A percentile compares a stretch with the other conserved stretches of the same genome.
phyloP scores from a whole-genome alignment of 2,888 invertebrate genomes.

The Megamerina dolium region DNA sequence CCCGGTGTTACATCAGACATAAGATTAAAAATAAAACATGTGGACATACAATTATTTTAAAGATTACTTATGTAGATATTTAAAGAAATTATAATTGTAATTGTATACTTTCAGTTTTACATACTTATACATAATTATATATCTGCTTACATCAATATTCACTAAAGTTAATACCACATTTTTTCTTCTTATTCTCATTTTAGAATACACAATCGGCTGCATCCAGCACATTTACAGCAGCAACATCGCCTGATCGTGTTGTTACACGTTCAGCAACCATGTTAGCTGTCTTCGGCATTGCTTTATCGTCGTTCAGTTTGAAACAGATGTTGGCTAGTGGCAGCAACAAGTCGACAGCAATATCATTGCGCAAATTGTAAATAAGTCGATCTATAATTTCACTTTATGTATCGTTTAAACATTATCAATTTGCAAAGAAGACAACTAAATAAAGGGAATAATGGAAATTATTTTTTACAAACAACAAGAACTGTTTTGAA shows the following conservation, averaged over 20 bases:
- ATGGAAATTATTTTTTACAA: no score
- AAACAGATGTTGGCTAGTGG: slow-evolving; percentile 55
- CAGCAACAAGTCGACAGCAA: slow-evolving; percentile 22
- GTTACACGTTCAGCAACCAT: slow-evolving; percentile 56
- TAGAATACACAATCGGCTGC: slow-evolving; percentile 4
- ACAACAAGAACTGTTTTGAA: neutral
- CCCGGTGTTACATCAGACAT: no score
- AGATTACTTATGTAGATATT: neutral
- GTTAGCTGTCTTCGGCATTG: slow-evolving; percentile 56
- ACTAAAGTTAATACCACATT: neutral
- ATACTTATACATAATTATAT: neutral
- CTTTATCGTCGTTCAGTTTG: slow-evolving; percentile 58
- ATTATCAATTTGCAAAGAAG: slow-evolving; percentile 9
- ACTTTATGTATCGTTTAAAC: slow-evolving; percentile 14
- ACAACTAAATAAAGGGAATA: neutral
- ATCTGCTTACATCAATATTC: neutral
- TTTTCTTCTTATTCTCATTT: slow-evolving; percentile 1
- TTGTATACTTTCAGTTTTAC: neutral
- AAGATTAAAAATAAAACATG: neutral
- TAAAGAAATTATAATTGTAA: neutral
- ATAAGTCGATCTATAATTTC: slow-evolving; percentile 6
- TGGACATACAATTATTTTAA: neutral
- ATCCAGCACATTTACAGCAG: slow-evolving; percentile 30
- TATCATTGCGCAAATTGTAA: slow-evolving; percentile 36
- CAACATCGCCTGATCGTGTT: slow-evolving; percentile 50